These are phyloP conservation scores for Cricetomys ansorgei DNA, from an alignment of 2,113 vertebrate genomes.

Conservation along the genomic window DNA sequence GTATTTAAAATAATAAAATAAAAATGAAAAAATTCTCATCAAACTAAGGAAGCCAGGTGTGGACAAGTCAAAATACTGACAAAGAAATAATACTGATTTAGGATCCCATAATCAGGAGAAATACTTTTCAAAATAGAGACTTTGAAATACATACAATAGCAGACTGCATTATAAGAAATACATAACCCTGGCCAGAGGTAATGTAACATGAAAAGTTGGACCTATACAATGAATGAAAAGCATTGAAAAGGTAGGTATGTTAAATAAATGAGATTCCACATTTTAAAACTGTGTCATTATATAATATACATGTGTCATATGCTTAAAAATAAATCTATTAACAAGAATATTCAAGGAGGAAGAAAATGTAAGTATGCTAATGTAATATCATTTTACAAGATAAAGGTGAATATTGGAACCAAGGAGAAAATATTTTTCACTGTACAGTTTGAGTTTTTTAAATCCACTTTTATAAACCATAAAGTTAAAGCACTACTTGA, in stretches of 20 bases:
- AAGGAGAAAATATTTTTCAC: conserved; percentile 35
- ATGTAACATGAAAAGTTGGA: not conserved
- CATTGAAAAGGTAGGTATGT: conserved; percentile 24
- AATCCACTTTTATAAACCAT: not conserved
- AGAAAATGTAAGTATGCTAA: not conserved
- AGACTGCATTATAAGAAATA: conserved; percentile 9
- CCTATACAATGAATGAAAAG: not conserved
- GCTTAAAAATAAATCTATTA: conserved; percentile 14
- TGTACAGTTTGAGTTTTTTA: not conserved
- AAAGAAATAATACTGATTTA: not conserved
- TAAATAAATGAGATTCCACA: not conserved
- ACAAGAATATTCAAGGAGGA: not conserved
- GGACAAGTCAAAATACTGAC: not conserved
- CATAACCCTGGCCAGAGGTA: conserved; percentile 15
- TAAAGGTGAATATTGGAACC: conserved; percentile 17
- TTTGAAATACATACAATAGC: not conserved
- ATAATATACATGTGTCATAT: not conserved
- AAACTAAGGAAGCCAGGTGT: not conserved
- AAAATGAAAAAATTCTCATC: not conserved
- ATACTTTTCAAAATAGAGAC: conserved; percentile 38
- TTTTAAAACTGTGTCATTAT: not conserved
- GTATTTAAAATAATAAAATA: not conserved
- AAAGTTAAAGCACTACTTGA: not conserved
- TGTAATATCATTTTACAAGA: not conserved
- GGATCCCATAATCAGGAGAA: conserved; percentile 47